Base-by-base conservation (phyloP, 2,888 invertebrate species). In the Lasioglossum malachurum region DNA sequence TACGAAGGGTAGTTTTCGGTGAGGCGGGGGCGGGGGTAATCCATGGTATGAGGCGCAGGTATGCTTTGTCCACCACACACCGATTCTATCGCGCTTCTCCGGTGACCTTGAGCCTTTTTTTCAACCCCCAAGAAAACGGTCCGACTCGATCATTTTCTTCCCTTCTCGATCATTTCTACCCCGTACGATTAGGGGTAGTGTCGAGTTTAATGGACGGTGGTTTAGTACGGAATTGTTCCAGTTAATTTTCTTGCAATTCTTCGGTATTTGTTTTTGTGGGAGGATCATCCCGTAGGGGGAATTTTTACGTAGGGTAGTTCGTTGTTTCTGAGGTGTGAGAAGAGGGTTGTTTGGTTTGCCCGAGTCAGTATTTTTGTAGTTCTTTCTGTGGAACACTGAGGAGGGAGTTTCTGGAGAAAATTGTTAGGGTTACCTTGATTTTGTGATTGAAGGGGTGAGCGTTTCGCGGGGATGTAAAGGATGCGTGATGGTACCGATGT, bases 41-140 rank as follows among this genome's bases (percentile, higher is more conserved):
- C 1, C 76, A 75, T 83, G 77, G 83, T 71, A 80, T 31, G 83
- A 49, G 79, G 83, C 53, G 78, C 83, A 82, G 87, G 88, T 90
- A 88, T 79, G 78, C 86, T 80, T 83, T 87, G 87, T 82, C 72
- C 86, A 77, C 69, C 75, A 79, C 75, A 79, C 16, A 64, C 64
- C 84, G 86, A 88, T 92, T 89, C 90, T 82, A 83, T 88, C 90
- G 83, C 89, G 86, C 87, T 64, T 57, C 64, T 89, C 87, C 86
- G 84, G 85, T 90, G 94, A 93, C 94, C 94, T 94, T 94, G 93
- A 93, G 93, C 88, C 84, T 92, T 90, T 87, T 91, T 83, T 86
- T 80, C 60, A 78, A 67, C 46, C 69, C 38, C 16, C 69, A 60
- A 77, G 76, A 75, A 78, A 74, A 83, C 73, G 77, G 46, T 35